A percentile compares a stretch with the other conserved stretches of the same genome.
Evolutionary conservation across 2,888 invertebrate species (phyloP).

Genomic region (Enchytraeus crypticus): DNA sequence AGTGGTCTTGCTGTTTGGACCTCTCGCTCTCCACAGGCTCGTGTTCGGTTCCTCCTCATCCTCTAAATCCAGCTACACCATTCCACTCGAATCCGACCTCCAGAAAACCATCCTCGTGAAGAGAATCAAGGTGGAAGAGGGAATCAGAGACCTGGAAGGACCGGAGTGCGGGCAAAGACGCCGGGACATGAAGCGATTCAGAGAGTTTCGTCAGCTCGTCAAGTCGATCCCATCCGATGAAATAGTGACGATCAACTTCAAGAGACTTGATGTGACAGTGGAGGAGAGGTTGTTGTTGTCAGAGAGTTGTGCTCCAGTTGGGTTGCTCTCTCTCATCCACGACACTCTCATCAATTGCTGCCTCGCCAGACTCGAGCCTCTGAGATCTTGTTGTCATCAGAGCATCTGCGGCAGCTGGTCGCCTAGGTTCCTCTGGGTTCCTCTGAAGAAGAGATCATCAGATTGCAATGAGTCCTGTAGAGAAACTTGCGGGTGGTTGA

Average conservation of each 20-base stretch:
- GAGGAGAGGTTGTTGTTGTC: slow-evolving; percentile 25
- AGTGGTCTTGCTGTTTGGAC: slow-evolving; percentile 38
- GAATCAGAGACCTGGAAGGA: background rate
- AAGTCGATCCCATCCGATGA: slow-evolving; percentile 24
- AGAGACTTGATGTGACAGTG: slow-evolving; percentile 22
- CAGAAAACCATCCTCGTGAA: slow-evolving; percentile 25
- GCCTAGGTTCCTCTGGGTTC: slow-evolving; percentile 24
- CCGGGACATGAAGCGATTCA: slow-evolving; percentile 20
- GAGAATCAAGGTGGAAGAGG: slow-evolving; percentile 14
- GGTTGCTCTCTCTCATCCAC: slow-evolving; percentile 21
- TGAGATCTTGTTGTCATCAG: slow-evolving; percentile 25
- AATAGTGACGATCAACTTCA: slow-evolving; percentile 20
- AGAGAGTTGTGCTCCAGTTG: slow-evolving; percentile 24
- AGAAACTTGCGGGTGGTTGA: slow-evolving; percentile 22
- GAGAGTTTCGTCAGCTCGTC: slow-evolving; percentile 21
- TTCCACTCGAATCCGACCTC: slow-evolving; percentile 15
- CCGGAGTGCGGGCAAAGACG: too few species aligned
- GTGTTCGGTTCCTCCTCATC: slow-evolving; percentile 37
- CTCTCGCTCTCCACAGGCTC: slow-evolving; percentile 35
- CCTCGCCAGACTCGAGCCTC: slow-evolving; percentile 19
- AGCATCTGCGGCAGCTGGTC: slow-evolving; percentile 28
- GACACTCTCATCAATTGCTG: slow-evolving; percentile 23
- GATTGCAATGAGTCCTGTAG: slow-evolving; percentile 24
- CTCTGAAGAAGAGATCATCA: slow-evolving; percentile 18
- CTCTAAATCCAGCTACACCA: slow-evolving; percentile 36